Conservation (phyloP, 2,797 vertebrate genomes). For the Enteromius viviparus region DNA sequence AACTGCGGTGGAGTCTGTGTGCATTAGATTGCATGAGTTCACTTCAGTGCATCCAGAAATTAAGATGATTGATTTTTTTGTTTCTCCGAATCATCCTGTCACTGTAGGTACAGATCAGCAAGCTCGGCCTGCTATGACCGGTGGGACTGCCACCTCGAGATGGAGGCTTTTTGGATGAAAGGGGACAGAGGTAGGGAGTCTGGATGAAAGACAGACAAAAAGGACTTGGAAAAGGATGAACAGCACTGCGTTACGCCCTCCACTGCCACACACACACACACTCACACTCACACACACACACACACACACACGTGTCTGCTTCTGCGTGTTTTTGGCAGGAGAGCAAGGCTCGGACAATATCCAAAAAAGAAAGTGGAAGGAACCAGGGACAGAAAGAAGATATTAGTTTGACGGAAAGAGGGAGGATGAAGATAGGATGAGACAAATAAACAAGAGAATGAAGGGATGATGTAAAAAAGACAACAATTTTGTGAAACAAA, state of each 20-base stretch:
- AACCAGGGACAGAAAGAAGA: slow-evolving; percentile 45
- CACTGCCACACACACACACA: not conserved
- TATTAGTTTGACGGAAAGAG: slow-evolving; percentile 53
- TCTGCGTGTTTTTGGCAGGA: slow-evolving; percentile 38
- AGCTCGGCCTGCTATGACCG: not conserved
- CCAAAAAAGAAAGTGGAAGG: slow-evolving; percentile 49
- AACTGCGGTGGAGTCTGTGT: slow-evolving; percentile 63
- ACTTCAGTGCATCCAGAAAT: slow-evolving; percentile 80
- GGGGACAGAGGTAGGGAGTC: slow-evolving; percentile 39
- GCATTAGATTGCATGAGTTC: slow-evolving; percentile 80
- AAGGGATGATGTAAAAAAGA: slow-evolving; percentile 34
- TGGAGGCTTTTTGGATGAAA: slow-evolving; percentile 33
- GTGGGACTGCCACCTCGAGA: slow-evolving; percentile 22
- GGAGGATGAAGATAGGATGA: slow-evolving; percentile 7
- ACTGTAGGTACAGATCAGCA: slow-evolving; percentile 51
- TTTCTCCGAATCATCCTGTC: slow-evolving; percentile 60
- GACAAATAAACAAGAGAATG: slow-evolving; percentile 4
- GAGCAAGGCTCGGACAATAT: slow-evolving; percentile 48
- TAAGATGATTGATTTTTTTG: slow-evolving; percentile 80
- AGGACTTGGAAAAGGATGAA: slow-evolving; percentile 53
- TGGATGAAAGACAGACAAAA: slow-evolving; percentile 31
- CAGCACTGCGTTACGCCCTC: slow-evolving; percentile 34
- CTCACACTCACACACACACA: slow-evolving; percentile 7
- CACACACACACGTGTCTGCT: not conserved
- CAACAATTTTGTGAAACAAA: no score